Conservation (phyloP, 30 jellyfish, hydroid and myxozoan genomes). For the Hydractinia symbiolongicarpus region DNA sequence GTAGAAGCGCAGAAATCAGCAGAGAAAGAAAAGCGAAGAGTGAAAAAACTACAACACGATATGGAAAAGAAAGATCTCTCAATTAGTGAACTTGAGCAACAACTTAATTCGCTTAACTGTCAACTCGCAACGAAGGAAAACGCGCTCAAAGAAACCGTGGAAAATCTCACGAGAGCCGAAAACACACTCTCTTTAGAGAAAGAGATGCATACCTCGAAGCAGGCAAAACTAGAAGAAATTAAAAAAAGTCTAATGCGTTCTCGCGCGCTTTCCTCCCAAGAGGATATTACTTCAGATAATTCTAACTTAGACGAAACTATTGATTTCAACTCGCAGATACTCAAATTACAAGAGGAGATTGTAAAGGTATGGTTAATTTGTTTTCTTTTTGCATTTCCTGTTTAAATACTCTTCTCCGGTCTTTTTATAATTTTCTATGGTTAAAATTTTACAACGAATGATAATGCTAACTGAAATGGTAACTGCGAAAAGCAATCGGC, state of each 20-base stretch:
- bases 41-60: neutral
- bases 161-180: conserved; percentile 11
- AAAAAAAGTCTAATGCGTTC: conserved; percentile 1
- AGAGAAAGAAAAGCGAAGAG: conserved; percentile 8
- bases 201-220: conserved; percentile 21
- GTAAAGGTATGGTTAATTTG: conserved; percentile 18
- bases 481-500: too few relatives aligned
- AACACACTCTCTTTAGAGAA: neutral
- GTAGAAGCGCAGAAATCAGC: conserved; percentile 5
- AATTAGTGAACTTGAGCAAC: conserved; percentile 13
- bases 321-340: conserved; percentile 34
- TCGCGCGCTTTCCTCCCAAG: neutral
- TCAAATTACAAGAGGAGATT: conserved; percentile 26
- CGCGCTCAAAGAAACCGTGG: conserved; percentile 3
- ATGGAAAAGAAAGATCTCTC: conserved; percentile 5
- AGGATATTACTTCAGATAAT: conserved; percentile 11
- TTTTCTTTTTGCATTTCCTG: neutral
- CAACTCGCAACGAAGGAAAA: neutral
- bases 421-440: too few relatives aligned
- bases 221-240: conserved; percentile 24
- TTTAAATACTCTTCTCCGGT: neutral
- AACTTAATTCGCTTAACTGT: neutral
- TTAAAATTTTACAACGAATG: too few relatives aligned
- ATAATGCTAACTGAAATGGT: too few relatives aligned
- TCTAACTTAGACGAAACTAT: conserved; percentile 6